phyloP scores from a whole-genome alignment of 1,140 invertebrate species.

The Lycorma delicatula region DNA sequence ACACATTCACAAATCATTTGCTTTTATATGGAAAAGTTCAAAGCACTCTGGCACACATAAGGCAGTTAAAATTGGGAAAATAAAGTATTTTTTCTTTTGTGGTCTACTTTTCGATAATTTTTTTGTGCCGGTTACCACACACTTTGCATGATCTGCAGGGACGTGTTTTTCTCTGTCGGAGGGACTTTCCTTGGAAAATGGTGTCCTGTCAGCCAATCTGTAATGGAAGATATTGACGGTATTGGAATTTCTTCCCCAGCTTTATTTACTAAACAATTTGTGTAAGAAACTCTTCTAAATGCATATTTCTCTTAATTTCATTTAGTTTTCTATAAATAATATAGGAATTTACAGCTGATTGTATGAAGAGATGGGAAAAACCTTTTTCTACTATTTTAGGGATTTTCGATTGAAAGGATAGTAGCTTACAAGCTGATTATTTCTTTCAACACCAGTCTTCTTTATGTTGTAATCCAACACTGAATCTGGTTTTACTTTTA shows the following conservation, averaged over 20 bases:
- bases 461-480: too few species aligned
- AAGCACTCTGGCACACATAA: slow-evolving; percentile 1
- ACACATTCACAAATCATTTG: too few species aligned
- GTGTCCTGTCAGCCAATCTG: background rate
- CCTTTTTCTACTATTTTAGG: background rate
- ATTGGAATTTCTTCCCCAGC: background rate
- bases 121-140: background rate
- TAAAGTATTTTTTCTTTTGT: slow-evolving; percentile 1
- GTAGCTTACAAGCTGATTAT: background rate
- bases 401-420: background rate
- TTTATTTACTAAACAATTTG: background rate
- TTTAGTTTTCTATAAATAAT: background rate
- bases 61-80: background rate
- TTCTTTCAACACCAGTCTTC: too few species aligned
- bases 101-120: background rate
- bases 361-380: background rate
- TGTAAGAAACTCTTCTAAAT: background rate
- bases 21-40: background rate
- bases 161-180: background rate
- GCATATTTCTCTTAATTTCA: slow-evolving; percentile 1
- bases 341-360: background rate
- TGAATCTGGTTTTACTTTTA: too few species aligned
- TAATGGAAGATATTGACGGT: background rate
- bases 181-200: slow-evolving; percentile 1
- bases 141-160: slow-evolving; percentile 1